Percentiles rank a stretch among this genome's conserved stretches.
Evolutionary conservation across 2,888 invertebrate species (phyloP).

Genomic region (Standfussiana lucernea): DNA sequence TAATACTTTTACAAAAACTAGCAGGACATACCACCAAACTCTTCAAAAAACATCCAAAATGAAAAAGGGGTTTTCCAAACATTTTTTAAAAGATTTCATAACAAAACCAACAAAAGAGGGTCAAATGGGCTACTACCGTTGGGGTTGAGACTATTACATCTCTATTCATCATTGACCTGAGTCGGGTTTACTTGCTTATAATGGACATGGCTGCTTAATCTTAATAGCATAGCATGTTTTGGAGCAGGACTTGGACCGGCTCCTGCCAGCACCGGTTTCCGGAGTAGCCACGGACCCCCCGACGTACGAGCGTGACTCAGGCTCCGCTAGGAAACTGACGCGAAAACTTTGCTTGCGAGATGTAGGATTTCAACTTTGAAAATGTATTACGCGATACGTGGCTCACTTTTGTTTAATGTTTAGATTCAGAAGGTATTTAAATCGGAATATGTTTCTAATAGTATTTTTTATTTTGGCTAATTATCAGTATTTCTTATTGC

Average conservation of each 20-base stretch:
- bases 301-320: fast-evolving
- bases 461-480: neutral
- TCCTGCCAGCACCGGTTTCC: conserved; percentile 41
- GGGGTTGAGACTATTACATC: conserved; percentile 20
- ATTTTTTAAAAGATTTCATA: neutral
- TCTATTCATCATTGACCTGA: conserved; percentile 24
- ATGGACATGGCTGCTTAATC: conserved; percentile 12
- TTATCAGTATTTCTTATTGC: neutral
- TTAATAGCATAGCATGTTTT: conserved; percentile 1
- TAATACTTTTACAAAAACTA: neutral
- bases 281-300: conserved; percentile 59
- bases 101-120: neutral
- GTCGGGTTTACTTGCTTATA: neutral
- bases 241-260: conserved; percentile 45
- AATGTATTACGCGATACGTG: neutral
- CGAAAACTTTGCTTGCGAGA: conserved; percentile 32
- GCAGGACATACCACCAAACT: neutral
- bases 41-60: neutral
- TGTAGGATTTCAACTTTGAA: conserved; percentile 19
- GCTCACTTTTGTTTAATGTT: neutral
- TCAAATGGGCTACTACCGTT: conserved; percentile 1
- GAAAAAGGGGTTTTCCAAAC: neutral
- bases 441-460: fast-evolving
- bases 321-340: neutral
- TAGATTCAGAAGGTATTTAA: neutral